Evolutionary conservation across 2,888 invertebrate species (phyloP), one percentile per base, ranked within the genome.

Genomic region (Dexiosoma caninum): DNA sequence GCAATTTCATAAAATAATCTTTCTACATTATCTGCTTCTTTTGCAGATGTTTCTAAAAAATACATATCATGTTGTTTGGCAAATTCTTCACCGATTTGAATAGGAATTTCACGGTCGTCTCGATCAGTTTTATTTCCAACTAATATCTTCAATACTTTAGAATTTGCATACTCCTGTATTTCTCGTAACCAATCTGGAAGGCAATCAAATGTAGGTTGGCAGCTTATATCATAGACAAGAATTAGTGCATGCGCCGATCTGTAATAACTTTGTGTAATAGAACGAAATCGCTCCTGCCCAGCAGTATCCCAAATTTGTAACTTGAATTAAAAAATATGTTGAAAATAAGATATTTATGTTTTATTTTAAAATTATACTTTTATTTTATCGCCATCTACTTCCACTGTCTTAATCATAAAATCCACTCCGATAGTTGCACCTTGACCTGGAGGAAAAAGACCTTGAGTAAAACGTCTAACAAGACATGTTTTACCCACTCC

Each of bases 271-370:
- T 99, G 98, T 1, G 98, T 99, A 84, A 99, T 99, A 3, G 98
- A 98, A 72, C 99, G 93, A 90, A 99, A 99, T 84, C 96, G 92
- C 90, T 98, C 98, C 90, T 98, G 98, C 0, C 98, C 98, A 1
- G 98, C 98, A 10, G 98, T 98, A 88, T 98, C 98, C 98, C 99
- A 99, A 89, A 99, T 98, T 94, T 99, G 98, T 77, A 99, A 92
- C 97, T 98, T 87, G 81, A 91, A 49, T 27, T 7, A 35, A 1
- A 2, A 62, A 44, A 46, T 14, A 40, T 27, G 40, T 37, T 9
- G 0, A 46, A 32, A 1, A 8, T 21, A 1, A 53, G n/a, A 12
- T 8, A 35, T 8, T 32, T 10, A 16, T 23, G 14, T 30, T 27
- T 30, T 30, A 27, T 35, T 62, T 44, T 23, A 23, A 14, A 14